phyloP scores from a whole-genome alignment of 2,797 vertebrate genomes.

The Staurois parvus region DNA sequence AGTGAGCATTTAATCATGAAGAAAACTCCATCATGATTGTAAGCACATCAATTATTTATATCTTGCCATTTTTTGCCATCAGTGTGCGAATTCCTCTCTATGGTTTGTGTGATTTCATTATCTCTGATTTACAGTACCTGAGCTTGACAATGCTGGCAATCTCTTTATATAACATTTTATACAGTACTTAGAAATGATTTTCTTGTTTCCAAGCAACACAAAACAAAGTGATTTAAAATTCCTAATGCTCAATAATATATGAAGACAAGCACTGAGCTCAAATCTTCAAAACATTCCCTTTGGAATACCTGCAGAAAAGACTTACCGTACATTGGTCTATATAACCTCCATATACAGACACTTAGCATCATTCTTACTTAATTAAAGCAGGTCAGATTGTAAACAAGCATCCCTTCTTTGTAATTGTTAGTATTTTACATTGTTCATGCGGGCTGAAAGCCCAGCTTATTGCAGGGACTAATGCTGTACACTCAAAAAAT shows the following conservation, averaged over 20 bases:
- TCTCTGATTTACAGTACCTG: constrained; percentile 60
- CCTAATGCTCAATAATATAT: constrained; percentile 62
- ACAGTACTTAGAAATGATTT: constrained; percentile 62
- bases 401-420: constrained; percentile 40
- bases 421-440: constrained; percentile 6
- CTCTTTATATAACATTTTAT: constrained; percentile 63
- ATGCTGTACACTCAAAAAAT: not conserved
- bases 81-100: constrained; percentile 42
- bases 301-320: constrained; percentile 52
- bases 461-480: not conserved
- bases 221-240: constrained; percentile 64
- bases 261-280: constrained; percentile 53
- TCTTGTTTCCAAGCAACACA: constrained; percentile 62
- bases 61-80: constrained; percentile 54
- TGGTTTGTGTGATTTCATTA: constrained; percentile 60
- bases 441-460: not conserved
- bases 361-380: constrained; percentile 48
- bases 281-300: constrained; percentile 56
- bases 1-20: constrained; percentile 53
- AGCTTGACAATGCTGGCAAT: constrained; percentile 60
- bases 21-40: constrained; percentile 57
- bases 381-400: constrained; percentile 51
- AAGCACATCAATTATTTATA: constrained; percentile 60
- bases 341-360: constrained; percentile 26
- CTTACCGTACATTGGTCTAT: constrained; percentile 40